Evolutionary conservation across 2,113 vertebrate species (phyloP), one percentile per base, ranked within the genome.

Genomic region (Pollachius pollachius): DNA sequence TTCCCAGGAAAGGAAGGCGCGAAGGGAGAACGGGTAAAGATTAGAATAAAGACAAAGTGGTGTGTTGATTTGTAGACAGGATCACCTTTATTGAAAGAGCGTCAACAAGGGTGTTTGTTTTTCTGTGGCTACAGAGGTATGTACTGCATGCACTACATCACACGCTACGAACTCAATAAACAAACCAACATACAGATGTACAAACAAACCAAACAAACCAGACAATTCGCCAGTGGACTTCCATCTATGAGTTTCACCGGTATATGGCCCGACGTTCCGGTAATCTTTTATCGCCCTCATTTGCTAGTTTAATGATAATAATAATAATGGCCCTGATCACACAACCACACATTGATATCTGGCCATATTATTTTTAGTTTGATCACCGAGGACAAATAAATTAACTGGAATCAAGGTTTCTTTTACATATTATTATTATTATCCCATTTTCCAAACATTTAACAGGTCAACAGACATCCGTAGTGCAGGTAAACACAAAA

Each of bases 111-210:
- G 80, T 73, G 67, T 59, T 48, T 65, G 73, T 76, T 87, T 87
- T 64, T 85, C 82, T 81, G 87, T 75, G 80, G 88, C 83, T 88
- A 90, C 87, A 87, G 78, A 85, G 81, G 76, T 86, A 78, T 85
- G 81, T 69, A 85, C 79, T 79, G 81, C 91, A 92, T 92, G 92
- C 92, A 93, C 78, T 87, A 92, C 72, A 77, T 74, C 82, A 87
- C 85, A 89, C 83, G 21, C 75, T 72, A 74, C 82, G 85, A 85
- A 89, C 83, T 18, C 75, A 71, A 74, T 52, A 81, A 86, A 84
- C 73, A 77, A 84, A 83, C 68, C 65, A 71, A 81, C 71, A 25
- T 73, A 87, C 76, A 75, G 58, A 65, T 71, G 57, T 72, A 89
- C 86, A 80, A 79, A 87, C 75, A 77, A 69, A 85, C 81, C 18